Evolutionary conservation across 2,888 invertebrate species (phyloP).

Genomic region (Zootermopsis nevadensis): DNA sequence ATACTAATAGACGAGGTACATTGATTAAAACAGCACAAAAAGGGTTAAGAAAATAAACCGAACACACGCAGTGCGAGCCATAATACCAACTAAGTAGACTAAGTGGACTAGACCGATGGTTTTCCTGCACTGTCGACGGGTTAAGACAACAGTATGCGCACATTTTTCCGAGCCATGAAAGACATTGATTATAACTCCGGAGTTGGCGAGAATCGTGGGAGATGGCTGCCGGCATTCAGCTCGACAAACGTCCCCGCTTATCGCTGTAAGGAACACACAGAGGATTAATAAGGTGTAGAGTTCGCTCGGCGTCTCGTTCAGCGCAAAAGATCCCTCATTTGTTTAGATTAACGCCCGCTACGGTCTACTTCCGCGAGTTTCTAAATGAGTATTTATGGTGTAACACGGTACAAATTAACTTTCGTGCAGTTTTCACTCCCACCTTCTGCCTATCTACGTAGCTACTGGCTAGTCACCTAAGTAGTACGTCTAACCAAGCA

Average conservation of each 20-base stretch:
- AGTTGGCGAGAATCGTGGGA: neutral
- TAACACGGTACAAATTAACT: constrained; percentile 18
- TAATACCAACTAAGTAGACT: too few relatives aligned
- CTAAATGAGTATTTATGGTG: constrained; percentile 27
- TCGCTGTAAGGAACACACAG: constrained; percentile 19
- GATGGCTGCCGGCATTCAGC: neutral
- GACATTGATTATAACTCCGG: too few relatives aligned
- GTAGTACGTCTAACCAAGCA: neutral
- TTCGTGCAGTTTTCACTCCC: neutral
- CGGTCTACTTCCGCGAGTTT: neutral
- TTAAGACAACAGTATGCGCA: too few relatives aligned
- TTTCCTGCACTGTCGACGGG: too few relatives aligned
- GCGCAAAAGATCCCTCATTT: constrained; percentile 22
- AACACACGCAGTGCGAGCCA: too few relatives aligned
- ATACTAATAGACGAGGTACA: too few relatives aligned
- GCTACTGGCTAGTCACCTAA: neutral
- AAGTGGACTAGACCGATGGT: too few relatives aligned
- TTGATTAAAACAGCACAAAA: too few relatives aligned
- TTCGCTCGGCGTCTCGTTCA: neutral
- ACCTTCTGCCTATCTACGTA: neutral
- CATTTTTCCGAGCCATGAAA: too few relatives aligned
- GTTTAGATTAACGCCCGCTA: constrained; percentile 19
- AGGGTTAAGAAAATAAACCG: too few relatives aligned
- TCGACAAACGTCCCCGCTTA: constrained; percentile 4
- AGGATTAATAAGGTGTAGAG: constrained; percentile 22